A percentile compares a stretch with the other conserved stretches of the same genome.
Conservation (phyloP, 2,113 vertebrate species). For the Pleuronectes platessa region DNA sequence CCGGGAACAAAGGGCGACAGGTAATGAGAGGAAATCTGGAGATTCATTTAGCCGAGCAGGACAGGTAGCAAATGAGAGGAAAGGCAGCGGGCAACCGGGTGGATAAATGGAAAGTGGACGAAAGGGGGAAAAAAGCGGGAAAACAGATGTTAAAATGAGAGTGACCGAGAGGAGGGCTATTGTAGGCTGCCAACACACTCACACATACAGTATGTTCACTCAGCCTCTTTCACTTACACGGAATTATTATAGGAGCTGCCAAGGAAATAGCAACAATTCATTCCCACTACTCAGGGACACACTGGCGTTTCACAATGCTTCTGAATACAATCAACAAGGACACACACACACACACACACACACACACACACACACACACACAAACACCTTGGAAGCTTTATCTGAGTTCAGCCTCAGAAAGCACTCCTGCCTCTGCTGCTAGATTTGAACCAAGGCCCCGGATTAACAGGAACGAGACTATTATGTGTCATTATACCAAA, state of each 20-base stretch:
- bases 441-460: neutral
- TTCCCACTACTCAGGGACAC: slow-evolving; percentile 27
- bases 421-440: neutral
- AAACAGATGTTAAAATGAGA: slow-evolving; percentile 39
- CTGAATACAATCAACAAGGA: slow-evolving; percentile 4
- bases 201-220: slow-evolving; percentile 32
- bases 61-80: slow-evolving; percentile 1
- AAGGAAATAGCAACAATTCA: slow-evolving; percentile 28
- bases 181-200: slow-evolving; percentile 6
- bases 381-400: neutral
- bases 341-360: slow-evolving; percentile 5
- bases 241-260: slow-evolving; percentile 40
- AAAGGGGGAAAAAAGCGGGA: neutral
- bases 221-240: slow-evolving; percentile 31
- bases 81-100: neutral
- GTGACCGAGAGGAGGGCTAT: slow-evolving; percentile 13
- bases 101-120: slow-evolving; percentile 24
- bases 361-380: too few species aligned
- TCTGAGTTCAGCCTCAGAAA: neutral
- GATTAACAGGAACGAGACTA: neutral
- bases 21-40: slow-evolving; percentile 6
- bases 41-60: slow-evolving; percentile 13
- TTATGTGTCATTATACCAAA: too few species aligned
- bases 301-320: neutral
- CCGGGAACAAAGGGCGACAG: slow-evolving; percentile 8